These are phyloP conservation scores for Micronycteris hirsuta DNA, from an alignment of 2,113 vertebrate genomes.

Conservation along the genomic window DNA sequence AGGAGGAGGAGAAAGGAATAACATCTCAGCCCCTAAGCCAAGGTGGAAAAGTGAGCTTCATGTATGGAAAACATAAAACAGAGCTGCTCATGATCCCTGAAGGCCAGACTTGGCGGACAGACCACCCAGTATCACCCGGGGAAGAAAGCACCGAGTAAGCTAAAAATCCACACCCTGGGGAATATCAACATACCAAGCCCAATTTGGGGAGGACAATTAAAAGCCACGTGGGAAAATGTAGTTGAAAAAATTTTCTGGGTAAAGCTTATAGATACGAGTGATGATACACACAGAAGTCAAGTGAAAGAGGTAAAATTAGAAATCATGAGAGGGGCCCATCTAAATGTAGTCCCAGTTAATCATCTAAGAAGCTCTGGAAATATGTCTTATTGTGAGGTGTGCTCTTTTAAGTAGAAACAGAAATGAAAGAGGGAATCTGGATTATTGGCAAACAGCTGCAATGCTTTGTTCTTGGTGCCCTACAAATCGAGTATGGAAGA, in stretches of 20 bases:
- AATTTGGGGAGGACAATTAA: slow-evolving; percentile 21
- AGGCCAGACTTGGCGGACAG: neutral
- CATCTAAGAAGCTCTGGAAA: neutral
- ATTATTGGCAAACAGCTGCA: neutral
- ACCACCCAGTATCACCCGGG: neutral
- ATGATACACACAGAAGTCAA: neutral
- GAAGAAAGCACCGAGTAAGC: neutral
- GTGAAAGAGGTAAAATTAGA: slow-evolving; percentile 22
- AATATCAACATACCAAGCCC: neutral
- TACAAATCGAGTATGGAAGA: neutral
- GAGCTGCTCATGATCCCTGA: neutral
- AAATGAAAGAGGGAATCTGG: neutral
- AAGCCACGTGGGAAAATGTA: neutral
- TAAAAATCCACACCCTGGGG: neutral
- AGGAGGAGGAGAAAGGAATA: neutral
- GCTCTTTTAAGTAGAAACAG: neutral
- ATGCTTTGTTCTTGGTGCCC: neutral
- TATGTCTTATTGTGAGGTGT: neutral
- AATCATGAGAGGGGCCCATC: neutral
- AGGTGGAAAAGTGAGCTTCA: neutral
- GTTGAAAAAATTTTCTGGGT: neutral
- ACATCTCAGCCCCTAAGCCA: neutral
- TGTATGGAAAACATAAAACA: slow-evolving; percentile 45
- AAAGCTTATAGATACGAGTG: slow-evolving; percentile 7
- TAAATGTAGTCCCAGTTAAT: neutral